Evolutionary conservation across 2,888 invertebrate species (phyloP).

Genomic region (Melanostoma mellinum): DNA sequence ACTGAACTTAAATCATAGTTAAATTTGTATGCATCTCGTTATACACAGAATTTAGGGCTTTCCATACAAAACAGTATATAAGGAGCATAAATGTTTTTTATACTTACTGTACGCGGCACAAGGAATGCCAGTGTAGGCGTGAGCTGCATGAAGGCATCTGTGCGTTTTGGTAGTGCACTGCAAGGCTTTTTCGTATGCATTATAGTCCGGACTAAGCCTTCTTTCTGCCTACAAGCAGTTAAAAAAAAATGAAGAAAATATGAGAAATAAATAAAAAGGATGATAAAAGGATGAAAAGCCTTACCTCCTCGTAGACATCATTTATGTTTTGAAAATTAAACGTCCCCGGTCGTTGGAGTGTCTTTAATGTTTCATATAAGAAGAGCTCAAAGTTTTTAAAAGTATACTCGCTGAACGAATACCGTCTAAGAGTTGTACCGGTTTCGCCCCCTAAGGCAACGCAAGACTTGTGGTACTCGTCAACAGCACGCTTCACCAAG

Average conservation of each 20-base stretch:
- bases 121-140: slow-evolving; percentile 92
- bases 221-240: slow-evolving; percentile 80
- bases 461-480: slow-evolving; percentile 91
- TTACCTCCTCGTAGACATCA: slow-evolving; percentile 86
- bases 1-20: not conserved
- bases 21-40: not conserved
- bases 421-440: slow-evolving; percentile 83
- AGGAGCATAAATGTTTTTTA: not conserved
- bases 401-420: slow-evolving; percentile 86
- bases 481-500: slow-evolving; percentile 93
- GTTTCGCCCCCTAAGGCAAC: slow-evolving; percentile 84
- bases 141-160: slow-evolving; percentile 94
- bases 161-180: slow-evolving; percentile 94
- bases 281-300: slow-evolving; percentile 72
- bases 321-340: slow-evolving; percentile 86
- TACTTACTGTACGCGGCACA: slow-evolving; percentile 93
- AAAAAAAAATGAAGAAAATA: slow-evolving; percentile 21
- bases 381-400: slow-evolving; percentile 93
- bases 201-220: slow-evolving; percentile 82
- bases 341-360: slow-evolving; percentile 88
- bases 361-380: slow-evolving; percentile 92
- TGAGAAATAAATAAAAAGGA: slow-evolving; percentile 2
- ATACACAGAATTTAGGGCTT: not conserved
- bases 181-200: slow-evolving; percentile 87
- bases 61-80: not conserved